phyloP scores from a whole-genome alignment of 2,113 vertebrate species.

The Cromileptes altivelis region DNA sequence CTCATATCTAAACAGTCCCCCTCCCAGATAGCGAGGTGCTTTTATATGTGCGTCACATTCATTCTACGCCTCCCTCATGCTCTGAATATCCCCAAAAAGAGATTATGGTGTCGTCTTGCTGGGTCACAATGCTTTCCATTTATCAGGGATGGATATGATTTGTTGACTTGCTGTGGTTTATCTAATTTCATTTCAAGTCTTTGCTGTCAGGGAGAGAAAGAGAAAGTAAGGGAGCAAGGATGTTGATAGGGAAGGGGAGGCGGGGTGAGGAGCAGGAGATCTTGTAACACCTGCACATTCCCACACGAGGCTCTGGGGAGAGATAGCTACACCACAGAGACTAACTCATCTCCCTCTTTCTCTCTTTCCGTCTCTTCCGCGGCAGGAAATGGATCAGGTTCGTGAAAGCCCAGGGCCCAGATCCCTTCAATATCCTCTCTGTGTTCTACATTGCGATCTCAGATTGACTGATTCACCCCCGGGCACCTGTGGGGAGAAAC shows the following conservation, averaged over 20 bases:
- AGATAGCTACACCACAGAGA: constrained; percentile 57
- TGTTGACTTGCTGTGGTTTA: constrained; percentile 47
- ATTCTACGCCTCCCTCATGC: constrained; percentile 12
- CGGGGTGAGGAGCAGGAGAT: constrained; percentile 31
- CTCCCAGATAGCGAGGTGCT: constrained; percentile 38
- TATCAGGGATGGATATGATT: constrained; percentile 43
- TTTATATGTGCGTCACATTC: constrained; percentile 52
- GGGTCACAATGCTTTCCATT: constrained; percentile 41
- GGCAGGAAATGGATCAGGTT: constrained; percentile 67
- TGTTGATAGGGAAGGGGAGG: constrained; percentile 32
- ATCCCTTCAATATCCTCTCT: constrained; percentile 58
- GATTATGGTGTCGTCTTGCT: constrained; percentile 34
- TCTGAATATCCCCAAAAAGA: constrained; percentile 21
- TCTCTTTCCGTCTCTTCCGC: not conserved
- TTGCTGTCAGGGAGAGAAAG: constrained; percentile 15
- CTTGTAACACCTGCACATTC: constrained; percentile 63
- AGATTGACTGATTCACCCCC: constrained; percentile 50
- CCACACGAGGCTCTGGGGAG: constrained; percentile 63
- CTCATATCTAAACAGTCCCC: constrained; percentile 54
- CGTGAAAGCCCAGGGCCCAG: constrained; percentile 52
- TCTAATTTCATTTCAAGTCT: constrained; percentile 55
- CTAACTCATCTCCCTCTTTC: constrained; percentile 48
- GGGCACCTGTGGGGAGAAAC: constrained; percentile 17
- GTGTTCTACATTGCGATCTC: constrained; percentile 55
- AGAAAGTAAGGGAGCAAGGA: constrained; percentile 11